phyloP scores from a whole-genome alignment of 2,797 vertebrate genomes.

The Menidia menidia region DNA sequence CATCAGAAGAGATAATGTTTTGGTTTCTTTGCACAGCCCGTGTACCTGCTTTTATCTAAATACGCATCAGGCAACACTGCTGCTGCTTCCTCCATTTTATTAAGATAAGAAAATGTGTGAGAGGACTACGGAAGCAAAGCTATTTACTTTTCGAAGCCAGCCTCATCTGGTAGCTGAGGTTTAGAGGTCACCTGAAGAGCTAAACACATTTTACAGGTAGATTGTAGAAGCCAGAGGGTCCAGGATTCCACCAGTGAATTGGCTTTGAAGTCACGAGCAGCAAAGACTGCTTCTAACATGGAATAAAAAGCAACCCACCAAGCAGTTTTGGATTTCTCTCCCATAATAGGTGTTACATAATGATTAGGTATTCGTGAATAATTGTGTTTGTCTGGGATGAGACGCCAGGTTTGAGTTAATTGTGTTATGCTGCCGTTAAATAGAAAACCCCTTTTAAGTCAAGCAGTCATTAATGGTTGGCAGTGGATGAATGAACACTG shows the following conservation, averaged over 20 bases:
- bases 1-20: slow-evolving; percentile 30
- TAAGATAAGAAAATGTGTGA: slow-evolving; percentile 38
- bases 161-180: background rate
- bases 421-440: slow-evolving; percentile 52
- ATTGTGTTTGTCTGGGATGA: slow-evolving; percentile 4
- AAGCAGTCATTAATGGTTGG: slow-evolving; percentile 44
- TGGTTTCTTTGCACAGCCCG: slow-evolving; percentile 12
- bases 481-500: slow-evolving; percentile 48
- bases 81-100: slow-evolving; percentile 25
- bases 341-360: background rate
- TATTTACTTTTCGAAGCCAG: slow-evolving; percentile 4
- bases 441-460: slow-evolving; percentile 42
- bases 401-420: slow-evolving; percentile 46
- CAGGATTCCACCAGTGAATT: background rate
- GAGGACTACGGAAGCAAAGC: slow-evolving; percentile 1
- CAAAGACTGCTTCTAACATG: background rate
- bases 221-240: background rate
- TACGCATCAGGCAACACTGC: slow-evolving; percentile 5
- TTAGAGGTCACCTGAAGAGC: slow-evolving; percentile 7
- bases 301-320: background rate
- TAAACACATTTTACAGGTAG: background rate
- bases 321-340: background rate
- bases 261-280: background rate
- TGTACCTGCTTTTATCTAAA: slow-evolving; percentile 45
- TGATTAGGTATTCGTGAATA: background rate